These are phyloP conservation scores for Micropterix aruncella DNA, from an alignment of 2,888 invertebrate genomes.

Conservation along the genomic window DNA sequence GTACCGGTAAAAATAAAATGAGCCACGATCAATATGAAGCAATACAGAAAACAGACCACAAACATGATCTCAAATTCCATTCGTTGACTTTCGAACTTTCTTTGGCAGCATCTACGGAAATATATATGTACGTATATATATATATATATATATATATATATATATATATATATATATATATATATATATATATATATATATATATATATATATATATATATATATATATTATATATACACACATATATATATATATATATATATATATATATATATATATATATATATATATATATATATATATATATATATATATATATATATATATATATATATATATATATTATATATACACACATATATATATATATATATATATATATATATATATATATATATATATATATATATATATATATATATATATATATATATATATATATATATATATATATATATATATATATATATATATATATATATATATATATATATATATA, in stretches of 20 bases:
- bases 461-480: slow-evolving; percentile 3
- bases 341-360: neutral
- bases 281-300: neutral
- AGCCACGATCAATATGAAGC: too few relatives aligned
- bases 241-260: slow-evolving; percentile 4
- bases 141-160: slow-evolving; percentile 4
- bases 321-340: too few relatives aligned
- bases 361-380: slow-evolving; percentile 4
- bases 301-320: slow-evolving; percentile 1
- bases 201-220: slow-evolving; percentile 6
- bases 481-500: neutral
- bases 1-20: too few relatives aligned
- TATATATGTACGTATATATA: too few relatives aligned
- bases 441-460: slow-evolving; percentile 3
- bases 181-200: slow-evolving; percentile 5
- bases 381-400: neutral
- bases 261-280: slow-evolving; percentile 4
- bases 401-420: too few relatives aligned
- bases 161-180: slow-evolving; percentile 6
- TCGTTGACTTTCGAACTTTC: too few relatives aligned
- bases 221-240: slow-evolving; percentile 3
- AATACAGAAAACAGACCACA: too few relatives aligned
- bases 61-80: too few relatives aligned
- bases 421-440: slow-evolving; percentile 1
- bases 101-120: too few relatives aligned